These are phyloP conservation scores for Eulimnadia texana DNA, from an alignment of 1,140 invertebrate species.

Conservation along the genomic window DNA sequence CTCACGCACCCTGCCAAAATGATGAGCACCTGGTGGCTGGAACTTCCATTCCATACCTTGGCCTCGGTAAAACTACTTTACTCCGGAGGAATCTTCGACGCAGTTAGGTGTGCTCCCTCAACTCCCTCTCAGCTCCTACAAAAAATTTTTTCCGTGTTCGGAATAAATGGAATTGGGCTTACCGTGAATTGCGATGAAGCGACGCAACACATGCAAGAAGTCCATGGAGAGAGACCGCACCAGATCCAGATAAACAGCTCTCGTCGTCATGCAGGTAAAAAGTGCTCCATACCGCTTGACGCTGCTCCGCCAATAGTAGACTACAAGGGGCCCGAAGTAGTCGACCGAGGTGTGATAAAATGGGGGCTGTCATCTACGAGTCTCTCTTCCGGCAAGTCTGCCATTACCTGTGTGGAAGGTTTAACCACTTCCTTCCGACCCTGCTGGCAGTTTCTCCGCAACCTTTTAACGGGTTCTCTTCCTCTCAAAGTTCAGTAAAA, in stretches of 20 bases:
- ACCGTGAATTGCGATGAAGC: not conserved
- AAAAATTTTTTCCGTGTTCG: slow-evolving; percentile 9
- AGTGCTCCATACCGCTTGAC: not conserved
- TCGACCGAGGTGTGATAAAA: not conserved
- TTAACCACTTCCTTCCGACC: not conserved
- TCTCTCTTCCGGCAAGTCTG: not conserved
- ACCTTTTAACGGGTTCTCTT: not conserved
- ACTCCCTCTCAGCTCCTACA: slow-evolving; percentile 1
- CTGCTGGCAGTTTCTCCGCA: not conserved
- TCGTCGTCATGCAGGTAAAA: slow-evolving; percentile 5
- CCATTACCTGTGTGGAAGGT: not conserved
- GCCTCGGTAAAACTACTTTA: not conserved
- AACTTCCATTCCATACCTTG: slow-evolving; percentile 1
- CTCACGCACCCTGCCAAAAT: not conserved
- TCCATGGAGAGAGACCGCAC: slow-evolving; percentile 8
- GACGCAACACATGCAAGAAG: slow-evolving; percentile 3
- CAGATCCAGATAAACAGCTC: slow-evolving; percentile 19
- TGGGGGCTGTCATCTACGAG: not conserved
- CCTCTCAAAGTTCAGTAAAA: not conserved
- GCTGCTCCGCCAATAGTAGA: not conserved
- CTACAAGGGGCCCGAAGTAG: not conserved
- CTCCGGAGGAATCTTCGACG: not conserved
- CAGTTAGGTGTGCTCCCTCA: not conserved
- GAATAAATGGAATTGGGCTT: not conserved
- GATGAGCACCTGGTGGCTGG: not conserved